Base-by-base conservation (phyloP, 2,888 invertebrate genomes). In the Colletes collaris region DNA sequence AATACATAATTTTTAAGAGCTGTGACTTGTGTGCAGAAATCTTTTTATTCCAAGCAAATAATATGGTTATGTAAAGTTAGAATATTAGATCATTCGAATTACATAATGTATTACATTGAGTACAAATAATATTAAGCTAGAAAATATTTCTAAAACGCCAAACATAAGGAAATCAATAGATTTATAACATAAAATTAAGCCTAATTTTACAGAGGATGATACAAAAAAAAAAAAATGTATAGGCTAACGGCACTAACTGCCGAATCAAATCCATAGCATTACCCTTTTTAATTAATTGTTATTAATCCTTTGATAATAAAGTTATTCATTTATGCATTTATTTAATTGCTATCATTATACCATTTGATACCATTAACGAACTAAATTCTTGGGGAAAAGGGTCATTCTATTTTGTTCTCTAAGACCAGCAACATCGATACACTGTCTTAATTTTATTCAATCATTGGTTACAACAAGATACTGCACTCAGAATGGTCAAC, bases 381-480 rank as follows among this genome's bases (percentile, higher is more conserved):
- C 37, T 16, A 44, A 53, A 60, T 44, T 13, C 27, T 16, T 13
- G 1, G 11, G 46, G 44, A 49, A 19, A 16, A 44, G 44, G 68
- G 16, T 44, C 27, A 49, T 60, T 60, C 46, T 35, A 11, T 65
- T 37, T 59, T 49, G n/a, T 52, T 37, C 44, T 37, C 27, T 11
- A 49, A 76, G 37, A 74, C 53, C 52, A 73, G 27, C 55, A 79
- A 76, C 75, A 82, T 83, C 70, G 76, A 81, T 86, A 84, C 86
- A 87, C 83, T 87, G 87, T 85, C 88, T 91, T 91, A 92, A 89
- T 90, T 92, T 92, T 92, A 92, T 92, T 92, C 85, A 90, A 91
- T 90, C 87, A 82, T 89, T 83, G 80, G 82, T 89, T 92, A 92
- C 91, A 92, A 92, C 92, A 92, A 92, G 89, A 90, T 89, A 90